Base-by-base conservation (phyloP, 2,113 vertebrate species). In the Gymnogyps californianus region DNA sequence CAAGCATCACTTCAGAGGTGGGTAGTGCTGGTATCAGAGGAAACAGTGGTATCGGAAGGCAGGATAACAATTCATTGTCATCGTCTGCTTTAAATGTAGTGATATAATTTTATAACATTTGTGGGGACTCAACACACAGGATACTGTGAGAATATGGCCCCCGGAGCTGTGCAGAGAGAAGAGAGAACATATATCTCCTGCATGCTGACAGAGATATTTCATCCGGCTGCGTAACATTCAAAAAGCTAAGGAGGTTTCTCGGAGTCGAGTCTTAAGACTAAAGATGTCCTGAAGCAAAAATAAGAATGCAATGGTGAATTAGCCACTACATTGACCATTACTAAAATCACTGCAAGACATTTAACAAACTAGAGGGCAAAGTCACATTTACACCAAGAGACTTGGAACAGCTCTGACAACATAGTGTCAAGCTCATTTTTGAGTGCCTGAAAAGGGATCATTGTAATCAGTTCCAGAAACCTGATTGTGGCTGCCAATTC, bases 271-370 rank as follows among this genome's bases (percentile, higher is more conserved):
- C 52, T 93, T 90, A 65, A 44, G 49, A 84, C 29, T 81, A 89
- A 90, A 95, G 64, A 93, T 84, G 19, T 83, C 89, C 76, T 69
- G 57, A 95, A 93, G 96, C 72, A 89, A 89, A 96, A 89, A 58
- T 67, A 87, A 87, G 85, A 90, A 81, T 61, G 83, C 40, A 94
- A 40, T 87, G 94, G 76, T 92, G 90, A 91, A 96, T 95, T 97
- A 96, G 57, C 57, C 77, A 91, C 89, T 95, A 95, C 91, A 95
- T 95, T 93, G 89, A 79, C 91, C 90, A 94, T 97, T 87, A 89
- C 76, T 96, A 96, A 97, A 97, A 87, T 75, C 75, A 57, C 89
- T 93, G 11, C 74, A 82, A 92, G 77, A 75, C 44, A 91, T 92
- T 67, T 89, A 92, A 72, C 13, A 83, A 94, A 91, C 85, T 90